Percentiles rank a stretch among this genome's conserved stretches.
phyloP scores from a whole-genome alignment of 2,113 vertebrate genomes.

The Leptobrachium ailaonicum region DNA sequence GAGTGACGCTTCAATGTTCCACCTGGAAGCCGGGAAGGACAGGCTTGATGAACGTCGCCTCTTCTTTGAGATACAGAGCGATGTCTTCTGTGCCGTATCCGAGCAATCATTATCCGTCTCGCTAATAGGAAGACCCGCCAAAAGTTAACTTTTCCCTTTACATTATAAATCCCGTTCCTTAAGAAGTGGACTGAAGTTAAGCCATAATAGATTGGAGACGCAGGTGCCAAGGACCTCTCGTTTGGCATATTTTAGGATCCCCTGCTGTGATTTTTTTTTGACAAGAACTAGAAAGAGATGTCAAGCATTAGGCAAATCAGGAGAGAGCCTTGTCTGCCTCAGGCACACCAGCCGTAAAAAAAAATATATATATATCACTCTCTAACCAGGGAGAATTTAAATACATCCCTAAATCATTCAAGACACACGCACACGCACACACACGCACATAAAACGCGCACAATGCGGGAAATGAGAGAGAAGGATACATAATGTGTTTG shows the following conservation, averaged over 20 bases:
- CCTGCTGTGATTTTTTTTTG: conserved; percentile 30
- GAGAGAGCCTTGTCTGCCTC: conserved; percentile 8
- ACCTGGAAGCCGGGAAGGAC: conserved; percentile 2
- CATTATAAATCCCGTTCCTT: conserved; percentile 33
- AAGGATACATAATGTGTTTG: not conserved
- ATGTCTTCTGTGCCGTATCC: not conserved
- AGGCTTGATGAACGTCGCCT: not conserved
- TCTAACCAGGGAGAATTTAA: conserved; percentile 18
- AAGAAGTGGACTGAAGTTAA: conserved; percentile 45
- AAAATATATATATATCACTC: conserved; percentile 35
- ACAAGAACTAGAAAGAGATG: conserved; percentile 36
- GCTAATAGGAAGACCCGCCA: conserved; percentile 24
- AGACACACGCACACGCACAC: conserved; percentile 12
- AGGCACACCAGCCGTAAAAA: conserved; percentile 2
- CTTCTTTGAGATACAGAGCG: not conserved
- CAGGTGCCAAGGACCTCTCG: conserved; percentile 34
- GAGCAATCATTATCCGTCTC: conserved; percentile 31
- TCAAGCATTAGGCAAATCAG: conserved; percentile 48
- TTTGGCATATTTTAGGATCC: conserved; percentile 34
- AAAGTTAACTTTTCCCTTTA: conserved; percentile 14
- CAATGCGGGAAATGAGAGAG: conserved; percentile 6
- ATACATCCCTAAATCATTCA: conserved; percentile 9
- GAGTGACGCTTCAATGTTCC: conserved; percentile 3
- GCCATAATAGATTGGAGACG: conserved; percentile 36
- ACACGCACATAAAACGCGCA: conserved; percentile 16